Evolutionary conservation across 2,888 invertebrate genomes (phyloP).

Genomic region (Drosophila formosana): DNA sequence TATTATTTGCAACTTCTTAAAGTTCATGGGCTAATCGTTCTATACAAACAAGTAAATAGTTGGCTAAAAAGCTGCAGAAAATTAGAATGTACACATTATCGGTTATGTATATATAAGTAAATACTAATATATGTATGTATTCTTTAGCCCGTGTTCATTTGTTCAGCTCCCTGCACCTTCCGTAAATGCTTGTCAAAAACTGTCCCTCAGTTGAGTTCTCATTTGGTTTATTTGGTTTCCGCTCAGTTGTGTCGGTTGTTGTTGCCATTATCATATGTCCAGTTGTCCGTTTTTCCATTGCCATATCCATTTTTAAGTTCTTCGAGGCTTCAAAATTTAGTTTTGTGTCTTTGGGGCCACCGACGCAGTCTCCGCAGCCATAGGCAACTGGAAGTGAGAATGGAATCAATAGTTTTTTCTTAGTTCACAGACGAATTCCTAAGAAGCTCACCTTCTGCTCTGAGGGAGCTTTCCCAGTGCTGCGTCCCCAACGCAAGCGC

Average conservation of each 20-base stretch:
- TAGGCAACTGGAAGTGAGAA: slow-evolving; percentile 18
- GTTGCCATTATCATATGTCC: slow-evolving; percentile 42
- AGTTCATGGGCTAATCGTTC: slow-evolving; percentile 32
- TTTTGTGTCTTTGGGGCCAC: slow-evolving; percentile 55
- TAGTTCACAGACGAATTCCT: neutral
- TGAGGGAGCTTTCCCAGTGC: slow-evolving; percentile 74
- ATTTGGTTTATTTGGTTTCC: slow-evolving; percentile 34
- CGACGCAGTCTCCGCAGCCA: slow-evolving; percentile 44
- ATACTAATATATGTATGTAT: slow-evolving; percentile 58
- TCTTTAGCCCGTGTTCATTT: slow-evolving; percentile 52
- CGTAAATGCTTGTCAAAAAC: slow-evolving; percentile 54
- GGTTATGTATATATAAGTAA: slow-evolving; percentile 36
- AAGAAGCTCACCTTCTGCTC: slow-evolving; percentile 56
- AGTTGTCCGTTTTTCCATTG: slow-evolving; percentile 29
- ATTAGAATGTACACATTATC: slow-evolving; percentile 22
- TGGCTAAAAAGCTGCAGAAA: slow-evolving; percentile 22
- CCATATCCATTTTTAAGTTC: slow-evolving; percentile 21
- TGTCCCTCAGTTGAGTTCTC: slow-evolving; percentile 37
- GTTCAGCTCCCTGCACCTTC: slow-evolving; percentile 36
- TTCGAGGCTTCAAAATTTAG: slow-evolving; percentile 37
- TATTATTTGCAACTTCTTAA: slow-evolving; percentile 7
- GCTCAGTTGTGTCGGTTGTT: slow-evolving; percentile 26
- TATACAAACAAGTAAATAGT: slow-evolving; percentile 13
- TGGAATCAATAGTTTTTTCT: neutral
- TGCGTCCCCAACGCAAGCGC: slow-evolving; percentile 84